Conservation (phyloP, 64 coral and sea anemone species). For the Platygyra sinensis region DNA sequence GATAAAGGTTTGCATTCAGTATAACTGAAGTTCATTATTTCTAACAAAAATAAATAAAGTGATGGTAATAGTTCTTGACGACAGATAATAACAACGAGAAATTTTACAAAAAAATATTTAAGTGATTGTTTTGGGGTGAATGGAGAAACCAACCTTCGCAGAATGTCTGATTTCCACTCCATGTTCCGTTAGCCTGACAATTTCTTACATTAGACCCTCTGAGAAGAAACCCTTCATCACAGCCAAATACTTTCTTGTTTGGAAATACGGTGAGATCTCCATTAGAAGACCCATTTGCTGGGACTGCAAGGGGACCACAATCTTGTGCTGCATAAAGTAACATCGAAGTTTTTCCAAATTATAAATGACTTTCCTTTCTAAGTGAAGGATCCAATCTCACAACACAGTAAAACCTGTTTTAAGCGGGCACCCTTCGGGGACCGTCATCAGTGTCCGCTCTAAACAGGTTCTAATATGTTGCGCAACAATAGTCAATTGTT, state of each 20-base stretch:
- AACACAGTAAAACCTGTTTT: no score
- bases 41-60: no score
- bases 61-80: no score
- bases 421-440: no score
- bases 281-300: background rate
- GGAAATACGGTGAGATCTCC: background rate
- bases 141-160: background rate
- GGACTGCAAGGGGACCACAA: background rate
- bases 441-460: no score
- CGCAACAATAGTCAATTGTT: no score
- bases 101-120: no score
- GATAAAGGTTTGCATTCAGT: no score
- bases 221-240: background rate
- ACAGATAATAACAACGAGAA: no score
- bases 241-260: background rate
- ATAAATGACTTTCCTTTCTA: background rate
- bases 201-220: background rate
- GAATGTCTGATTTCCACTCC: constrained; percentile 6
- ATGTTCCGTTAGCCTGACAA: background rate
- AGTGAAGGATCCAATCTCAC: background rate
- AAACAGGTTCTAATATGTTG: no score
- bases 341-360: no score
- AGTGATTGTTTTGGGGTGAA: background rate
- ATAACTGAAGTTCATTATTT: no score
- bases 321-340: background rate